Evolutionary conservation across 2,888 invertebrate genomes (phyloP), one percentile per base, ranked within the genome.

Genomic region (Leptarthrus brevirostris): DNA sequence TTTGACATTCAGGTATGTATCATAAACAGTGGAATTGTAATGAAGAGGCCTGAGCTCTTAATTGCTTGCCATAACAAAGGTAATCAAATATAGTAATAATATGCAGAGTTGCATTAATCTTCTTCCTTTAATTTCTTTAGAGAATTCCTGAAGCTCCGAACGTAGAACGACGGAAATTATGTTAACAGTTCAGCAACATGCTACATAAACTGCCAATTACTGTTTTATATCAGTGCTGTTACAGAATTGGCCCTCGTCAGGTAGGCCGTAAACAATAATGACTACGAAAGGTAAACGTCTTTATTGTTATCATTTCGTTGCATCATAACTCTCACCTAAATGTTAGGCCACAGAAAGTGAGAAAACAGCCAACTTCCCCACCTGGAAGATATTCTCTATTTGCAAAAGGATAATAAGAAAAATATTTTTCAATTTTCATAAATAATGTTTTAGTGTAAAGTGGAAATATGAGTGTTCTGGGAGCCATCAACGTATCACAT

Each of bases 371-470:
- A n/a, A 8, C 49, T 61, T 36, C 40, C 44, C 2, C 24, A 5
- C 3, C 61, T 40, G 36, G 4, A 12, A 18, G n/a, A 40, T 61
- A 40, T 61, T 40, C 26, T 66, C 49, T 16, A 49, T 66, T 18
- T 66, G 34, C 54, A 26, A 49, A 58, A 44, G 74, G 69, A 78
- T 77, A 78, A 79, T 76, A 80, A 79, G 76, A 77, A 77, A 78
- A 77, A 79, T 78, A 77, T 79, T 79, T 79, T 81, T 79, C 80
- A 80, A 81, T 81, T 81, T 81, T 79, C 80, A 80, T 81, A 80
- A 80, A 80, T 81, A 80, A 79, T 79, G 77, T 78, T 80, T 80
- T 78, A 77, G 78, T 79, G 77, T 78, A 75, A 74, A 77, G 74
- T 75, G 76, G 74, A 77, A 75, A 75, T 78, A 78, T 69, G 76